These are phyloP conservation scores for Hemistola chrysoprasaria DNA, from an alignment of 2,888 invertebrate species.

Conservation along the genomic window DNA sequence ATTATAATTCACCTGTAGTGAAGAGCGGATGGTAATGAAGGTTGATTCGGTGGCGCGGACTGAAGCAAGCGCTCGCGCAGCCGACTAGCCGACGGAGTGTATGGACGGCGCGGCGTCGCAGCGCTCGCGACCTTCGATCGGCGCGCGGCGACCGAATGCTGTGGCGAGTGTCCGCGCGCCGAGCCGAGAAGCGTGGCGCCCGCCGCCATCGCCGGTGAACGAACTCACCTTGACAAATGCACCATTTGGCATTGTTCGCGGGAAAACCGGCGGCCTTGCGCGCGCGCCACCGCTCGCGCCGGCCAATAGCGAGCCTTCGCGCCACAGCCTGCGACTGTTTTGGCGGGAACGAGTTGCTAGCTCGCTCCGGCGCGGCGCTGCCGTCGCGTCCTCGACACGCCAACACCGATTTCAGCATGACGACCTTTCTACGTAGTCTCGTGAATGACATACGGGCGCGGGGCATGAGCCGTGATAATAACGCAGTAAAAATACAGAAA, in stretches of 20 bases:
- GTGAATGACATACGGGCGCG: slow-evolving; percentile 53
- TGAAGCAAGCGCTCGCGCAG: slow-evolving; percentile 17
- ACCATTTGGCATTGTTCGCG: slow-evolving; percentile 83
- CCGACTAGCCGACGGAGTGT: slow-evolving; percentile 33
- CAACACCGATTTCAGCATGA: slow-evolving; percentile 55
- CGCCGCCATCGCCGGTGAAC: slow-evolving; percentile 79
- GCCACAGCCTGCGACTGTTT: slow-evolving; percentile 78
- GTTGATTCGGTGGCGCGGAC: slow-evolving; percentile 48
- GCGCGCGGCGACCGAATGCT: slow-evolving; percentile 59
- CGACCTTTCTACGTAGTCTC: slow-evolving; percentile 58
- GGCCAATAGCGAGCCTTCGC: slow-evolving; percentile 75
- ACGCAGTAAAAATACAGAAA: not conserved
- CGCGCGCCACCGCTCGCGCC: slow-evolving; percentile 62
- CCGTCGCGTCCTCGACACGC: slow-evolving; percentile 43
- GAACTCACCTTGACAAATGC: slow-evolving; percentile 83
- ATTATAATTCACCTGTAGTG: slow-evolving; percentile 65
- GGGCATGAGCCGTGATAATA: slow-evolving; percentile 36
- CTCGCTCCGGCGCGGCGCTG: slow-evolving; percentile 44
- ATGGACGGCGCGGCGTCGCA: slow-evolving; percentile 46
- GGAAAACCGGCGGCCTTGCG: slow-evolving; percentile 82
- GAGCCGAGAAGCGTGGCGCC: slow-evolving; percentile 53
- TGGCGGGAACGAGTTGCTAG: slow-evolving; percentile 57
- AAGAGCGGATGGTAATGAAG: slow-evolving; percentile 62
- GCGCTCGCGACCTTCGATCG: slow-evolving; percentile 71
- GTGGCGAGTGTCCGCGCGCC: slow-evolving; percentile 58